Conservation (phyloP, 1,140 invertebrate genomes). For the Solenopsis invicta region DNA sequence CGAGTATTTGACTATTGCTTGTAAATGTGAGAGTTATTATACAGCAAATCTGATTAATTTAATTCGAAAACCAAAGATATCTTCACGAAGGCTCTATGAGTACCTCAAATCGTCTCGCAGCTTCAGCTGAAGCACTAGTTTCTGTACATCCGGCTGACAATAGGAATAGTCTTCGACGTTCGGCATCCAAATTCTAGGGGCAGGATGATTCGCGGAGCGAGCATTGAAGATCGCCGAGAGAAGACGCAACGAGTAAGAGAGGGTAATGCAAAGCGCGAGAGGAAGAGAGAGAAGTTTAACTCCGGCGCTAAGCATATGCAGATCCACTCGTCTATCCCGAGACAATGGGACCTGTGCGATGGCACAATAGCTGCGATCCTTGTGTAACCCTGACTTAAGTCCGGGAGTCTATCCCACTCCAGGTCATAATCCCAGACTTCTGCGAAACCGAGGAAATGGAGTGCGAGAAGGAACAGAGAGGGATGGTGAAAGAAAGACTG, state of each 20-base stretch:
- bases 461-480: conserved; percentile 60
- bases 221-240: conserved; percentile 71
- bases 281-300: conserved; percentile 81
- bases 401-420: conserved; percentile 85
- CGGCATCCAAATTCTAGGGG: conserved; percentile 73
- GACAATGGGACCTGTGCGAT: conserved; percentile 84
- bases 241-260: neutral
- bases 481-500: conserved; percentile 35
- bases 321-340: conserved; percentile 87
- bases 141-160: conserved; percentile 73
- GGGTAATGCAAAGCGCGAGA: neutral
- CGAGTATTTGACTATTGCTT: neutral
- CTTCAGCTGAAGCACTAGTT: conserved; percentile 56
- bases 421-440: conserved; percentile 85
- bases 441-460: conserved; percentile 77
- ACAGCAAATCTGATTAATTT: conserved; percentile 25
- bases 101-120: conserved; percentile 37
- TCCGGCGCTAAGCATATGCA: conserved; percentile 87
- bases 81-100: neutral
- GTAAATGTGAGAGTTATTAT: neutral
- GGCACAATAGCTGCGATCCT: conserved; percentile 87
- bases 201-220: conserved; percentile 73
- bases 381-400: conserved; percentile 88
- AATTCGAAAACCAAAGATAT: conserved; percentile 2
- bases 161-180: conserved; percentile 72